Evolutionary conservation across 2,113 vertebrate genomes (phyloP).

Genomic region (Scomber japonicus): DNA sequence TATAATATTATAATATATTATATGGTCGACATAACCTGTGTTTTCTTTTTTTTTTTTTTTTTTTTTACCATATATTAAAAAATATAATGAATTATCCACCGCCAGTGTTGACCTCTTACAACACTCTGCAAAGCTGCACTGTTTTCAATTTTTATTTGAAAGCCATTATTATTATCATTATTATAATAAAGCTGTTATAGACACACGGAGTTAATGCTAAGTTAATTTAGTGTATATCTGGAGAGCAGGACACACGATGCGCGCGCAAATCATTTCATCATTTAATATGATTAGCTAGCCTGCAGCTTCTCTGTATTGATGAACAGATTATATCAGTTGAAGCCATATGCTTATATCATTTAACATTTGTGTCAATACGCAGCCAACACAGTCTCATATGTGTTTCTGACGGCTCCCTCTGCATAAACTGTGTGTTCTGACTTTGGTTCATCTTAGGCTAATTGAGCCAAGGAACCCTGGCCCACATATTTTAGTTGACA

Average conservation of each 20-base stretch:
- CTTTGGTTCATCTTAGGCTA: neutral
- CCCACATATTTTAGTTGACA: neutral
- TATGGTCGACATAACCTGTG: too few species aligned
- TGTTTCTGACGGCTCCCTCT: neutral
- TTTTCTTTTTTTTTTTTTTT: too few species aligned
- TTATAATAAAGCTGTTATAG: too few species aligned
- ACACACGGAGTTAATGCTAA: too few species aligned
- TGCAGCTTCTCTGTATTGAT: neutral
- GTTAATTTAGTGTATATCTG: too few species aligned
- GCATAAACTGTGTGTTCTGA: neutral
- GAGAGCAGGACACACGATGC: too few species aligned
- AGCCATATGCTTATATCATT: neutral
- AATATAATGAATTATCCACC: too few species aligned
- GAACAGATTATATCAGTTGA: neutral
- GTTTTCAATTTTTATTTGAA: neutral
- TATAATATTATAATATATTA: too few species aligned
- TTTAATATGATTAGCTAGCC: neutral
- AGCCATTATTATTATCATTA: neutral
- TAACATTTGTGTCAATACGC: neutral
- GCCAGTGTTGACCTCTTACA: too few species aligned
- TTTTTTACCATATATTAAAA: too few species aligned
- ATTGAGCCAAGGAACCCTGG: neutral
- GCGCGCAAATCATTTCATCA: neutral
- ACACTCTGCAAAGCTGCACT: neutral
- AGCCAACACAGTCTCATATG: too few species aligned